These are phyloP conservation scores for Pseudachorutes palmiensis DNA, from an alignment of 1,140 invertebrate species.

Conservation along the genomic window DNA sequence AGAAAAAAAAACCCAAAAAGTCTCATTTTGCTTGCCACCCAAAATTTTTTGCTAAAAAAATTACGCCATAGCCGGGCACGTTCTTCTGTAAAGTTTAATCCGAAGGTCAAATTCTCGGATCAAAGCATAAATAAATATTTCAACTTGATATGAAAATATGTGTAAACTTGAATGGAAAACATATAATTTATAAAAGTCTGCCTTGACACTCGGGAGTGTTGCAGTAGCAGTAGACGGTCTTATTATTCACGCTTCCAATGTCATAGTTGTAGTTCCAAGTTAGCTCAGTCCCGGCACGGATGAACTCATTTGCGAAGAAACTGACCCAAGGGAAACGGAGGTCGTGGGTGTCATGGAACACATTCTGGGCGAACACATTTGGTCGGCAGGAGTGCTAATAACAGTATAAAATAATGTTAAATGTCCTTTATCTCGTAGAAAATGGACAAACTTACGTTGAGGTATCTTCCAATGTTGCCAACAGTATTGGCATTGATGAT, in stretches of 20 bases:
- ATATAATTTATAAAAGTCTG: constrained; percentile 71
- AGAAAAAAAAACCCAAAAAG: no score
- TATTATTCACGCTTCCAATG: constrained; percentile 83
- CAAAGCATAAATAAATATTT: no score
- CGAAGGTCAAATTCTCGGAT: no score
- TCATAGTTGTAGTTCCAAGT: constrained; percentile 98
- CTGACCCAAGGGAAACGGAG: constrained; percentile 93
- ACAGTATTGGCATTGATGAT: constrained; percentile 94
- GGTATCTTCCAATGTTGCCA: constrained; percentile 90
- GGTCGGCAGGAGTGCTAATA: constrained; percentile 87
- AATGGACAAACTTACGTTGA: constrained; percentile 69
- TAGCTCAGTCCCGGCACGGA: constrained; percentile 85
- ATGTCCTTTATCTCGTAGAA: background rate
- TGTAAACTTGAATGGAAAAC: no score
- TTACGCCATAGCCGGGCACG: no score
- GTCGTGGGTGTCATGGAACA: constrained; percentile 96
- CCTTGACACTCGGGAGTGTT: constrained; percentile 76
- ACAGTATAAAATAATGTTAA: constrained; percentile 28
- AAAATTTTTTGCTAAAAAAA: no score
- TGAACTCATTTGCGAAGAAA: constrained; percentile 81
- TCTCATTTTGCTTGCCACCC: no score
- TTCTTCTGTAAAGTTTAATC: no score
- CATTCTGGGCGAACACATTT: constrained; percentile 95
- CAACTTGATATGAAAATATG: no score
- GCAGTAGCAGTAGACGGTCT: constrained; percentile 84